Conservation (phyloP, 2,888 invertebrate species). For the Ceratothoa steindachneri region DNA sequence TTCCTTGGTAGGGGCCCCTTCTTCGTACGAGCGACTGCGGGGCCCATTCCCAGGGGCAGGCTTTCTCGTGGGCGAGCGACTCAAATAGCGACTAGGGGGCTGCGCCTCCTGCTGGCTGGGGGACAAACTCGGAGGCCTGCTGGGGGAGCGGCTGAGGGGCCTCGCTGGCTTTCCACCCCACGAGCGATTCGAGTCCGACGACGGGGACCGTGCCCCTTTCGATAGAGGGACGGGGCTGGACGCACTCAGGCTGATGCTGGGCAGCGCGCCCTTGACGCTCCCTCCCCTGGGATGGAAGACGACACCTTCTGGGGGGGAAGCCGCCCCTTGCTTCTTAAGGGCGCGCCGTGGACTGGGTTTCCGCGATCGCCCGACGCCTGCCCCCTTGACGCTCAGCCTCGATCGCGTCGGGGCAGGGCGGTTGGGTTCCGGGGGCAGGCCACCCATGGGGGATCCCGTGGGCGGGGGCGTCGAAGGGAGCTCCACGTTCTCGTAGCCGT, state of each 20-base stretch:
- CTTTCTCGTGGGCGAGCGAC: conserved; percentile 33
- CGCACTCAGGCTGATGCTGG: conserved; percentile 39
- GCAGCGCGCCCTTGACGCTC: conserved; percentile 33
- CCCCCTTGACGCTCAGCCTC: conserved; percentile 39
- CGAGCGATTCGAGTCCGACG: conserved; percentile 1
- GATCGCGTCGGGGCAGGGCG: conserved; percentile 26
- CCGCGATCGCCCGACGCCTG: conserved; percentile 34
- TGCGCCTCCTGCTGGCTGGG: conserved; percentile 16
- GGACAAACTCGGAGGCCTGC: conserved; percentile 27
- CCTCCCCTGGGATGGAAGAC: conserved; percentile 8
- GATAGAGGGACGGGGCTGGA: conserved; percentile 38
- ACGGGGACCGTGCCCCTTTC: conserved; percentile 10
- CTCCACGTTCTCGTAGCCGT: conserved; percentile 46
- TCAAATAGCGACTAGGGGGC: conserved; percentile 30
- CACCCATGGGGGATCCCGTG: not conserved
- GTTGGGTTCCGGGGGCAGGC: conserved; percentile 21
- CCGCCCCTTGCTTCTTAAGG: conserved; percentile 21
- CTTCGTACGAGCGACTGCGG: conserved; percentile 41
- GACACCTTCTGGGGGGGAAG: not conserved
- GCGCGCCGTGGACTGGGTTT: conserved; percentile 39
- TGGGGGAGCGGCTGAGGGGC: conserved; percentile 26
- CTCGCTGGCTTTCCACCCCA: conserved; percentile 3
- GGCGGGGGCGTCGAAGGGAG: conserved; percentile 27
- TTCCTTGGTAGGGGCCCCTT: conserved; percentile 4
- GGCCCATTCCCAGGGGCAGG: not conserved